These are phyloP conservation scores for Intellagama lesueurii DNA, from an alignment of 2,797 vertebrate species.

Conservation along the genomic window DNA sequence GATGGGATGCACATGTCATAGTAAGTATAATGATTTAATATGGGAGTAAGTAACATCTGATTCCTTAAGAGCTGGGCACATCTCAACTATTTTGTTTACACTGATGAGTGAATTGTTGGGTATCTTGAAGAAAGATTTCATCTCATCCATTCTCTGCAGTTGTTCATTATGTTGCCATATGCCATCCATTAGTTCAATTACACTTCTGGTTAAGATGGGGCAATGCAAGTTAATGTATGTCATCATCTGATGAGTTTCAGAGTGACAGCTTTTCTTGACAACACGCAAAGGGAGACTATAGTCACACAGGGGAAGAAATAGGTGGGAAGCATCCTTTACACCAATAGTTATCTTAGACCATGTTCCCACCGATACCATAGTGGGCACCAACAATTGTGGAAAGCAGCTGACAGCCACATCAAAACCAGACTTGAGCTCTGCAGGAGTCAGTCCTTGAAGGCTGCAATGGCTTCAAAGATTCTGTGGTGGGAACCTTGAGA, in stretches of 20 bases:
- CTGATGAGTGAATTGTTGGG: conserved; percentile 53
- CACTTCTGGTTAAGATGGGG: conserved; percentile 47
- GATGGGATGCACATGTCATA: not conserved
- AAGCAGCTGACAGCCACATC: conserved; percentile 64
- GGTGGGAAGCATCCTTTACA: conserved; percentile 30
- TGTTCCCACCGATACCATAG: conserved; percentile 41
- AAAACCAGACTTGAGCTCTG: conserved; percentile 64
- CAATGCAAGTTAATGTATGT: conserved; percentile 59
- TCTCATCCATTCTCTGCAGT: conserved; percentile 16
- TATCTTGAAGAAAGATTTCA: conserved; percentile 45
- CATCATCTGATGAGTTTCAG: conserved; percentile 54
- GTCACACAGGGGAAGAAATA: not conserved
- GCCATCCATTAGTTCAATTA: conserved; percentile 63
- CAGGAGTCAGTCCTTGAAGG: conserved; percentile 66
- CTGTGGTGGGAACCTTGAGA: conserved; percentile 69
- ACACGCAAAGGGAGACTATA: conserved; percentile 52
- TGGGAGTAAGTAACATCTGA: not conserved
- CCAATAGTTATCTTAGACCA: conserved; percentile 51
- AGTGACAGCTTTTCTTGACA: conserved; percentile 49
- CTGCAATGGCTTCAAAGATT: conserved; percentile 46
- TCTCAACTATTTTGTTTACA: not conserved
- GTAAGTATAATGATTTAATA: not conserved
- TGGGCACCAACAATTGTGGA: conserved; percentile 44
- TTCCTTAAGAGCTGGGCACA: not conserved
- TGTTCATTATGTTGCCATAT: conserved; percentile 45